phyloP scores from a whole-genome alignment of 2,888 invertebrate species.

The Opisthograptis luteolata region DNA sequence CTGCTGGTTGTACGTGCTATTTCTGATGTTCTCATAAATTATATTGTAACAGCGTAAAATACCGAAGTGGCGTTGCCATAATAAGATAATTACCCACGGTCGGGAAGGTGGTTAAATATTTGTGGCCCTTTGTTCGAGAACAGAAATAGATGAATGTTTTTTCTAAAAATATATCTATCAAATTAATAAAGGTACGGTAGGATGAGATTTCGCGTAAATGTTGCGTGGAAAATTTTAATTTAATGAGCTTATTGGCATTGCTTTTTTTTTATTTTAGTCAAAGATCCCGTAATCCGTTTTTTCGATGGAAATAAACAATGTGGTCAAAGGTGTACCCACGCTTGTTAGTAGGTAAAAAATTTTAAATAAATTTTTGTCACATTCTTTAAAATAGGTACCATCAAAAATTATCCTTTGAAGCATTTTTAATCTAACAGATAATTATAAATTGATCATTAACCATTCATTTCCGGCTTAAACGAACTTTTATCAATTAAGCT shows the following conservation, averaged over 20 bases:
- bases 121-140: conserved; percentile 36
- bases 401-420: neutral
- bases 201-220: neutral
- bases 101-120: conserved; percentile 31
- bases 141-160: conserved; percentile 17
- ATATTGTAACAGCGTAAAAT: conserved; percentile 63
- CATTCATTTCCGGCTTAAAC: conserved; percentile 17
- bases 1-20: conserved; percentile 46
- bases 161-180: conserved; percentile 15
- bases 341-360: too few species aligned
- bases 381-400: neutral
- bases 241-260: too few species aligned
- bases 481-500: conserved; percentile 16
- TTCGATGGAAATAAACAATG: too few species aligned
- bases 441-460: conserved; percentile 3
- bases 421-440: neutral
- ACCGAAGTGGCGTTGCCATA: conserved; percentile 57
- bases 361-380: too few species aligned
- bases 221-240: neutral
- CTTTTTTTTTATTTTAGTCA: too few species aligned
- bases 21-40: conserved; percentile 64
- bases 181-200: neutral
- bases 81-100: conserved; percentile 59
- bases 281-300: too few species aligned
- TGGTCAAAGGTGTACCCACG: too few species aligned